phyloP scores from a whole-genome alignment of 2,113 vertebrate species.

The Nycticryphes semicollaris region DNA sequence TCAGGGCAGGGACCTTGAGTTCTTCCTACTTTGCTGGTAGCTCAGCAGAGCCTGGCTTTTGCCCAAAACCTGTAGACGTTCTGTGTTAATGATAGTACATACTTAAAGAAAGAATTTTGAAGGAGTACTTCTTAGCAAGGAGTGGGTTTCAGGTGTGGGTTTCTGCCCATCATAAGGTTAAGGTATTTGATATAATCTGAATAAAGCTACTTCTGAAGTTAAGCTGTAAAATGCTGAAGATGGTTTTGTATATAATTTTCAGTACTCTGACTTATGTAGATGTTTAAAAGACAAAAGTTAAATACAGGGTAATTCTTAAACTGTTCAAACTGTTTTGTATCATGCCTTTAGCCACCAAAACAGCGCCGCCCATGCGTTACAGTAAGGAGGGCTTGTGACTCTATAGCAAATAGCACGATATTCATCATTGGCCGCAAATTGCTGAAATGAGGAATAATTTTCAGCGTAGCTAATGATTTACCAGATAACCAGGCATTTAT shows the following conservation, averaged over 20 bases:
- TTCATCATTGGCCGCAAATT: background rate
- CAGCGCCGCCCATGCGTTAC: background rate
- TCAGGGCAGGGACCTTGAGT: background rate
- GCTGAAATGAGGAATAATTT: background rate
- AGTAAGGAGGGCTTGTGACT: background rate
- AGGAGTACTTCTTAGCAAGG: background rate
- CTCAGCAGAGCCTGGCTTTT: background rate
- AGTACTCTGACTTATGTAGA: background rate
- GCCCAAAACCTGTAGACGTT: background rate
- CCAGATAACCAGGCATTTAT: background rate
- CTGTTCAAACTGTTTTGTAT: background rate
- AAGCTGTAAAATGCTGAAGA: fast-evolving
- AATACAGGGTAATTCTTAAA: background rate
- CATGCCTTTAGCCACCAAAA: background rate
- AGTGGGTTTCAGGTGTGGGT: background rate
- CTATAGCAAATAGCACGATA: background rate
- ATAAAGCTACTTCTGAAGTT: background rate
- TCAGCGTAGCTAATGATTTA: background rate
- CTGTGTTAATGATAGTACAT: background rate
- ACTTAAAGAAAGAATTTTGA: background rate
- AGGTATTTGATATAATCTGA: background rate
- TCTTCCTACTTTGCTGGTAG: background rate
- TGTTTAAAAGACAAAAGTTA: background rate
- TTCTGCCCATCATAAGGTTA: background rate
- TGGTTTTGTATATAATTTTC: background rate